Evolutionary conservation across 2,113 vertebrate species (phyloP), one percentile per base, ranked within the genome.

Genomic region (Morone saxatilis): DNA sequence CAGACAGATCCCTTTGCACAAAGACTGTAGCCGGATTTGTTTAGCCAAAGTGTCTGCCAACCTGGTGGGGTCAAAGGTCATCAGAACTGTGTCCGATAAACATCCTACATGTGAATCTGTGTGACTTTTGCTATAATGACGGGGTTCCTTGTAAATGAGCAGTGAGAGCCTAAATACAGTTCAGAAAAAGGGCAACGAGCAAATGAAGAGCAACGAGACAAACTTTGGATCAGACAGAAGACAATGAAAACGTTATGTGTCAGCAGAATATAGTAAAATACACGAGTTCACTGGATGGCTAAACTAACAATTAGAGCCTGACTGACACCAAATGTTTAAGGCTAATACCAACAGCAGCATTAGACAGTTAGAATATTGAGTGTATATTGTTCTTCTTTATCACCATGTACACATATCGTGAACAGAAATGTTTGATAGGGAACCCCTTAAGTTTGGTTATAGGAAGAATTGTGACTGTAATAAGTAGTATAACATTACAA

Each of bases 11-110:
- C 77, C 40, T 36, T 25, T 12, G 22, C 4, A 31, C 17, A 53
- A 22, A 36, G 45, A 57, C 43, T 70, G 14, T 38, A 59, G 65
- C 74, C 11, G 14, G 41, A 63, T 77, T 61, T 43, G 57, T 62
- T 62, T n/a, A 5, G 19, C 20, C 53, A 31, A 65, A 78, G 53
- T 38, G 25, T 65, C 10, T 12, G 9, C 40, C 22, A 22, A 60
- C 45, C 45, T 43, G 47, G 56, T 17, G 41, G n/a, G 62, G 19
- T 11, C 31, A 78, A 56, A 50, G 31, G n/a, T 77, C 54, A 47
- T 8, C 51, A 38, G 4, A 62, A 56, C 45, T 19, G 19, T 4
- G 40, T 9, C 16, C 5, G 20, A 51, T 36, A 50, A 60, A 78
- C 45, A 41, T 20, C 45, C 9, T 41, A 36, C 4, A 13, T 20